Conservation (phyloP, 2,113 vertebrate species). For the Solea senegalensis region DNA sequence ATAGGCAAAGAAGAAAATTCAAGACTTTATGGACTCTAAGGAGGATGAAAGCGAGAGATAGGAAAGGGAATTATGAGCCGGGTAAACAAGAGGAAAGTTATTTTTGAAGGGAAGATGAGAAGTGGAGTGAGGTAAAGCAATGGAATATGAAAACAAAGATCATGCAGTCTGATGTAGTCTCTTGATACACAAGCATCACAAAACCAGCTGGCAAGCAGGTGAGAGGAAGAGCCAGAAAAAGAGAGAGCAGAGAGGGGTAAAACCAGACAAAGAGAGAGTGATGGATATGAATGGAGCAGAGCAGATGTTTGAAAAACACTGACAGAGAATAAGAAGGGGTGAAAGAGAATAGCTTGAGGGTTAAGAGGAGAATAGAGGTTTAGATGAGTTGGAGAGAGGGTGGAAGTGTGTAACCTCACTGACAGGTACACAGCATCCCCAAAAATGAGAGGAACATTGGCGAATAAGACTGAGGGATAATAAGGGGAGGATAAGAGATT, state of each 20-base stretch:
- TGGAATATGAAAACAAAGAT: not conserved
- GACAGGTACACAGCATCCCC: slow-evolving; percentile 5
- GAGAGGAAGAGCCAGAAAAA: slow-evolving; percentile 28
- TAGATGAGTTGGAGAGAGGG: slow-evolving; percentile 1
- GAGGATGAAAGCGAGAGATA: slow-evolving; percentile 28
- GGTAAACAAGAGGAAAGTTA: slow-evolving; percentile 12
- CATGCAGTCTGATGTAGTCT: not conserved
- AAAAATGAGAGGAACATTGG: slow-evolving; percentile 1
- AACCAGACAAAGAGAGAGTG: slow-evolving; percentile 24
- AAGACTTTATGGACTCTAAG: slow-evolving; percentile 20
- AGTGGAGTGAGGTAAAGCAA: slow-evolving; percentile 15
- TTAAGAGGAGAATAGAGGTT: slow-evolving; percentile 18
- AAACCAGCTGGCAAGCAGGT: slow-evolving; percentile 57
- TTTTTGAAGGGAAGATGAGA: slow-evolving; percentile 32
- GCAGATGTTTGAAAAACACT: slow-evolving; percentile 45
- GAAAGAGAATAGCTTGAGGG: slow-evolving; percentile 11
- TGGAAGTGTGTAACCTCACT: slow-evolving; percentile 13
- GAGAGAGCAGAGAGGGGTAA: slow-evolving; percentile 13
- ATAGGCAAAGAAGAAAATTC: slow-evolving; percentile 1
- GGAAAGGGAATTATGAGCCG: slow-evolving; percentile 13
- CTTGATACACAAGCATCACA: too few relatives aligned
- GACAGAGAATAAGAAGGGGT: slow-evolving; percentile 11
- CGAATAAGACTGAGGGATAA: slow-evolving; percentile 44
- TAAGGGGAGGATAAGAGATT: not conserved
- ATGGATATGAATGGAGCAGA: slow-evolving; percentile 42